These are phyloP conservation scores for Microtus ochrogaster DNA, from an alignment of 2,113 vertebrate species.

Conservation along the genomic window DNA sequence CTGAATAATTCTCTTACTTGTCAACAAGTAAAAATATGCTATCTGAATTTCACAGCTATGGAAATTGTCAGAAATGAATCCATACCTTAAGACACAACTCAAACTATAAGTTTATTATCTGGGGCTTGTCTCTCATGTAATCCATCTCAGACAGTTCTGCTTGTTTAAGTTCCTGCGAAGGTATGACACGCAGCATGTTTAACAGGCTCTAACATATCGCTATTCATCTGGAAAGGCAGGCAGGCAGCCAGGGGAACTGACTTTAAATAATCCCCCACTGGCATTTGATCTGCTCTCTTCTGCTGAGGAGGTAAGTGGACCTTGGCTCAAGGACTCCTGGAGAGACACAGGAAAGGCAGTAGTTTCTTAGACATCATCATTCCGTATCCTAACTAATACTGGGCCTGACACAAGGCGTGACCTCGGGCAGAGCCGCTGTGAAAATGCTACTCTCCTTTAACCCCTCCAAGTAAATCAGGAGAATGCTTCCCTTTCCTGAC, in stretches of 20 bases:
- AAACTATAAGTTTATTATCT: neutral
- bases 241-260: neutral
- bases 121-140: neutral
- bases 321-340: neutral
- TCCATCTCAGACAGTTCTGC: neutral
- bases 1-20: neutral
- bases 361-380: constrained; percentile 38
- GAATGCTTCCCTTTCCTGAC: constrained; percentile 65
- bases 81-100: neutral
- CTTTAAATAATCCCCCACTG: neutral
- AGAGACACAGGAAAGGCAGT: neutral
- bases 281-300: neutral
- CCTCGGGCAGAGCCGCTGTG: constrained; percentile 58
- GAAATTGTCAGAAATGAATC: constrained; percentile 39
- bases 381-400: constrained; percentile 32
- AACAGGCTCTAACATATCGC: neutral
- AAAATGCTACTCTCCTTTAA: constrained; percentile 77
- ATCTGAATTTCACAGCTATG: neutral
- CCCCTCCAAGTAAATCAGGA: constrained; percentile 74
- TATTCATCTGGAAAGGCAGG: constrained; percentile 31
- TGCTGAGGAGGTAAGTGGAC: neutral
- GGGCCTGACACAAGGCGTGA: constrained; percentile 24
- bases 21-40: neutral
- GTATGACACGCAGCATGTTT: neutral
- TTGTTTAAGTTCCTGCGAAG: neutral